Percentiles rank a stretch among this genome's conserved stretches.
Conservation (phyloP, 2,113 vertebrate genomes). For the Podarcis muralis region DNA sequence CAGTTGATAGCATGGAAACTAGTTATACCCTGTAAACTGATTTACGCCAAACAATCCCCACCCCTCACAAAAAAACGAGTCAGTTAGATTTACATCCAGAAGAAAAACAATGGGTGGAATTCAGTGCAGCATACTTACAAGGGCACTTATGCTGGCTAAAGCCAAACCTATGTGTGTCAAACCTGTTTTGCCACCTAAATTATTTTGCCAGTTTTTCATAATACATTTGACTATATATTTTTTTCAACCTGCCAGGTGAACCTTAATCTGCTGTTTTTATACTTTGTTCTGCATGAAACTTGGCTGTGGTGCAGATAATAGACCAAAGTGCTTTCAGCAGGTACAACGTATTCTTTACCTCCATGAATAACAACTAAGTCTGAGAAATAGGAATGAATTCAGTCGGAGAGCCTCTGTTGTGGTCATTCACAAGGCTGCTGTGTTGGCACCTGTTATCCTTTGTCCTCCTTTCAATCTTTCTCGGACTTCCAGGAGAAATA, state of each 20-base stretch:
- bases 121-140: too few relatives aligned
- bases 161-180: background rate
- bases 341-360: background rate
- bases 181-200: background rate
- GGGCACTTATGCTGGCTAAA: background rate
- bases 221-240: background rate
- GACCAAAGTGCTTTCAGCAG: background rate
- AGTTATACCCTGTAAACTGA: background rate
- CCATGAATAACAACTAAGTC: background rate
- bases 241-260: background rate
- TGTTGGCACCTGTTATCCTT: background rate
- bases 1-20: too few relatives aligned
- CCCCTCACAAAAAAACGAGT: too few relatives aligned
- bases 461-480: background rate
- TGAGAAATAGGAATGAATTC: background rate
- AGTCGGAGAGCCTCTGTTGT: background rate
- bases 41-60: background rate
- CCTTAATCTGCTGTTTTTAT: background rate
- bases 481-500: background rate
- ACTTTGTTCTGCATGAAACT: background rate
- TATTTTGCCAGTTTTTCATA: background rate
- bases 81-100: background rate
- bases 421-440: background rate
- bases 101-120: background rate
- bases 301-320: background rate